Percentiles rank a stretch among this genome's conserved stretches.
These are phyloP conservation scores for Drosophila athabasca DNA, from an alignment of 1,140 invertebrate genomes.

Conservation along the genomic window DNA sequence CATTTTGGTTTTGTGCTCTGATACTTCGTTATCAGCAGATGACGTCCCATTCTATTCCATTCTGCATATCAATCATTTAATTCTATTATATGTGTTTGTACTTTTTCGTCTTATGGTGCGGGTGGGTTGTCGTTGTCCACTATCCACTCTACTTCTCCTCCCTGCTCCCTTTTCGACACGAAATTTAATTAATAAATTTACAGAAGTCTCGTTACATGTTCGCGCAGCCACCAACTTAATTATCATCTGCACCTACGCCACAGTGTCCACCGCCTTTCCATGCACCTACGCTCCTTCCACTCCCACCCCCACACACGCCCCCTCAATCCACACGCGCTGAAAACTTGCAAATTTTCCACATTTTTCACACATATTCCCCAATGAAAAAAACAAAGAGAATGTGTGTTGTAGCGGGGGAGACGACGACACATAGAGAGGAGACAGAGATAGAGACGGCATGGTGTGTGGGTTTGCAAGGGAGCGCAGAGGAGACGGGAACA, in stretches of 20 bases:
- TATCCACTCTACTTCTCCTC: neutral
- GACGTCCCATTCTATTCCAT: neutral
- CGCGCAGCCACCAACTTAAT: constrained; percentile 60
- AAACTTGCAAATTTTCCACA: constrained; percentile 51
- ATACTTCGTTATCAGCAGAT: constrained; percentile 32
- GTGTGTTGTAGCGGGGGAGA: neutral
- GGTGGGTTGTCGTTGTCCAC: neutral
- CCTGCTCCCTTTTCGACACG: neutral
- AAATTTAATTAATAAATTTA: constrained; percentile 70
- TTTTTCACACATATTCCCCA: constrained; percentile 40
- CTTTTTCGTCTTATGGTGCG: too few relatives aligned
- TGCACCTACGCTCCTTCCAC: too few relatives aligned
- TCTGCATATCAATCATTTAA: constrained; percentile 34
- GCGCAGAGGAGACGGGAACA: too few relatives aligned
- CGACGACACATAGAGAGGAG: neutral
- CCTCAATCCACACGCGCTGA: neutral
- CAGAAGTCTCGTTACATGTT: constrained; percentile 44
- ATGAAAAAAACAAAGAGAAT: constrained; percentile 18
- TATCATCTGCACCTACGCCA: constrained; percentile 40
- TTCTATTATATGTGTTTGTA: constrained; percentile 25
- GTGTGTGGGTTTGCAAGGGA: too few relatives aligned
- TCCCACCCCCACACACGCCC: neutral
- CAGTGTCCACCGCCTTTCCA: too few relatives aligned
- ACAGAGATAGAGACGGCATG: too few relatives aligned
- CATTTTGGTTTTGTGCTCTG: constrained; percentile 28